Conservation (phyloP, 2,113 vertebrate species). For the Sorex araneus region DNA sequence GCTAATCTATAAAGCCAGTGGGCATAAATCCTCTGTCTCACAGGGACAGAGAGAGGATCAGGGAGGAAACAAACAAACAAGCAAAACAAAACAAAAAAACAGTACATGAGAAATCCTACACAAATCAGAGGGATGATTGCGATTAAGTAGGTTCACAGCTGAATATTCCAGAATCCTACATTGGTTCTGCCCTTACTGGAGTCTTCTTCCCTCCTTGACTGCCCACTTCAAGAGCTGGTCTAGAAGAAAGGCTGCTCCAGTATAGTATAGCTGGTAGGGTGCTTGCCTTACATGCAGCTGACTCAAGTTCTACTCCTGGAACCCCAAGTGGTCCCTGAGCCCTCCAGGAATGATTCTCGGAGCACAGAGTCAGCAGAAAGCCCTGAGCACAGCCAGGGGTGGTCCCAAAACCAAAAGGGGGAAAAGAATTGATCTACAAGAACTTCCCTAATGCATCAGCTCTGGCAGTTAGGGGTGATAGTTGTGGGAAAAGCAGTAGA, state of each 20-base stretch:
- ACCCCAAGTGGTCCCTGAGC: no score
- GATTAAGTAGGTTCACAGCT: not conserved
- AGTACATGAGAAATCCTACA: not conserved
- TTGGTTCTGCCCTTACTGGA: not conserved
- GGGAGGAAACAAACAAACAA: not conserved
- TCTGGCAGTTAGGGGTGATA: not conserved
- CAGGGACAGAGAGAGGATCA: not conserved
- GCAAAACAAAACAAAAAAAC: not conserved
- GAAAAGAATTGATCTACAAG: not conserved
- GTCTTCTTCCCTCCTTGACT: not conserved
- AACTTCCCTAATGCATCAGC: not conserved
- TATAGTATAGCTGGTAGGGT: no score
- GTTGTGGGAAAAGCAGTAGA: not conserved
- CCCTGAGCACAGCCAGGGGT: no score
- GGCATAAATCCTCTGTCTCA: not conserved
- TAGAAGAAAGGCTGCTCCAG: no score
- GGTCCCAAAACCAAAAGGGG: no score
- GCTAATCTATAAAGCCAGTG: constrained; percentile 1
- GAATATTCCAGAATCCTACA: not conserved
- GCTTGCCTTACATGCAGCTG: no score
- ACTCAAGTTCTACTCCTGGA: no score
- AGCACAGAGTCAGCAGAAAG: no score
- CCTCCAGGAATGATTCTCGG: no score
- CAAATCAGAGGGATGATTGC: accelerated
- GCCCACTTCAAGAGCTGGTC: no score